Evolutionary conservation across 2,113 vertebrate genomes (phyloP).

Genomic region (Mesembrinibis cayennensis): DNA sequence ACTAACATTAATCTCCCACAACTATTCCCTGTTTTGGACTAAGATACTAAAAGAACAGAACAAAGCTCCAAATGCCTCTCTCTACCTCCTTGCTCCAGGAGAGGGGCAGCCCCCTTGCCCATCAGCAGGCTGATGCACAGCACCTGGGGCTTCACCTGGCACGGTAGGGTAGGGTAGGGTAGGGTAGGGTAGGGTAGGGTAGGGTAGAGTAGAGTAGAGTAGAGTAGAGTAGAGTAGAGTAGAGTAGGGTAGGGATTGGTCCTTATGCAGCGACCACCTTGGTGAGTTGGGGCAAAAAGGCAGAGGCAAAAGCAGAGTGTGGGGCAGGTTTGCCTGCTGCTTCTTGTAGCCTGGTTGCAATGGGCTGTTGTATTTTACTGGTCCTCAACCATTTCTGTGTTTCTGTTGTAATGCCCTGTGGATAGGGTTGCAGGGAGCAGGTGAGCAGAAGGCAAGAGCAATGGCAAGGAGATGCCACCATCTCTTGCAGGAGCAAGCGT

Average conservation of each 20-base stretch:
- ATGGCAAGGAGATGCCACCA: not conserved
- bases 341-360: no score
- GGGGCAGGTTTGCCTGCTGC: no score
- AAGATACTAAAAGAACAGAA: fast-evolving
- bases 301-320: not conserved
- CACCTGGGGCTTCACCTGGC: not conserved
- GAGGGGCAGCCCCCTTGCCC: not conserved
- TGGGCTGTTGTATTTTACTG: not conserved
- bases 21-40: fast-evolving
- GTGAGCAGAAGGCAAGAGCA: no score
- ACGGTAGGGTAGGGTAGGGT: no score
- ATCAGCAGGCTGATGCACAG: no score
- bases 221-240: no score
- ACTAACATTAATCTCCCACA: fast-evolving
- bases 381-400: no score
- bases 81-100: not conserved
- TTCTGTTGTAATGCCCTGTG: not conserved
- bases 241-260: no score
- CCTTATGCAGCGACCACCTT: fast-evolving
- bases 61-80: not conserved
- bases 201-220: no score
- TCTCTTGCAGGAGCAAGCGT: fast-evolving
- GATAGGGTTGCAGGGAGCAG: fast-evolving
- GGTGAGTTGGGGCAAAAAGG: not conserved
- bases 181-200: no score